A percentile compares a stretch with the other conserved stretches of the same genome.
Evolutionary conservation across 2,888 invertebrate genomes (phyloP).

Genomic region (Pachliopta kotzebuea): DNA sequence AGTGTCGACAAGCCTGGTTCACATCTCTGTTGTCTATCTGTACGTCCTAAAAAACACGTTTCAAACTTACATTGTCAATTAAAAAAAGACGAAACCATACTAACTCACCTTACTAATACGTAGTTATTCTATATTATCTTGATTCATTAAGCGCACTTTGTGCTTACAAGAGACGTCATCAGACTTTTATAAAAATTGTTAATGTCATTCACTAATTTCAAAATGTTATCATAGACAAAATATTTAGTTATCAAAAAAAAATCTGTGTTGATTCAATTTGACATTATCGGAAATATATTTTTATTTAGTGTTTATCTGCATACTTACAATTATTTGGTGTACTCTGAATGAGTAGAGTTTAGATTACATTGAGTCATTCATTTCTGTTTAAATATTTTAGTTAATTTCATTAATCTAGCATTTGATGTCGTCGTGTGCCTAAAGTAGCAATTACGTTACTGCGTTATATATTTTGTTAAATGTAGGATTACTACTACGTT

Average conservation of each 20-base stretch:
- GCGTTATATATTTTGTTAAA: conserved; percentile 22
- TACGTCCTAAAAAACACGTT: conserved; percentile 75
- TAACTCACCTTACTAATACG: conserved; percentile 67
- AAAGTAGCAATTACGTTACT: conserved; percentile 43
- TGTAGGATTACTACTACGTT: conserved; percentile 13
- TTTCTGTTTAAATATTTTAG: conserved; percentile 23
- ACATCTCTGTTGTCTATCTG: conserved; percentile 74
- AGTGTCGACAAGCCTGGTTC: conserved; percentile 55
- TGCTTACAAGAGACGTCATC: conserved; percentile 12
- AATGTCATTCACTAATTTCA: neutral
- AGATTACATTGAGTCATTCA: conserved; percentile 12
- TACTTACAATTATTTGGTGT: conserved; percentile 17
- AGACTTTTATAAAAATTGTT: neutral
- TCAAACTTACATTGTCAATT: conserved; percentile 62
- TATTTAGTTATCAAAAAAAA: neutral
- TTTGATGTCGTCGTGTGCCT: conserved; percentile 54
- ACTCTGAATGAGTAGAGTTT: conserved; percentile 24
- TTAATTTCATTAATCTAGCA: conserved; percentile 29
- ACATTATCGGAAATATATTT: neutral
- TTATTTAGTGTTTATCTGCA: neutral
- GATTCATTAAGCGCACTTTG: conserved; percentile 12
- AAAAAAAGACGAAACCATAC: conserved; percentile 62
- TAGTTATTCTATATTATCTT: conserved; percentile 30
- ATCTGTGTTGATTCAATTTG: neutral
- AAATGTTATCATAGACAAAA: neutral